Conservation (phyloP, 2,113 vertebrate species). For the Glaucidium brasilianum region DNA sequence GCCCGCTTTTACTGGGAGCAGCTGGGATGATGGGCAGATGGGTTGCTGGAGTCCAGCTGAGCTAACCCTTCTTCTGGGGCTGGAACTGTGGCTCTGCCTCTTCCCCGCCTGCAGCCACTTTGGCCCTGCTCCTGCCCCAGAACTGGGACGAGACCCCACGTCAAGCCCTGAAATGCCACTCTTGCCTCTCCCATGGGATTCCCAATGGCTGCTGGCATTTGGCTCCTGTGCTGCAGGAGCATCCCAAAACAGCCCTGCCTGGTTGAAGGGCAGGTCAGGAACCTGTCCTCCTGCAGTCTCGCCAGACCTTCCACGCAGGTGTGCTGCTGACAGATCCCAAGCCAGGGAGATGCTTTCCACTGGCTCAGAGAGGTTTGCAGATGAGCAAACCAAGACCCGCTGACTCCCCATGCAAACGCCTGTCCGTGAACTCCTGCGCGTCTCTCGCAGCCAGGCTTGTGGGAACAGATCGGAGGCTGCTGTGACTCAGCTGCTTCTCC, state of each 20-base stretch:
- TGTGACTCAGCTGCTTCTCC: slow-evolving; percentile 54
- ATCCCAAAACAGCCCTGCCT: not conserved
- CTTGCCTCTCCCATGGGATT: not conserved
- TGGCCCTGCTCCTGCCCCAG: not conserved
- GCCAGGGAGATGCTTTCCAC: not conserved
- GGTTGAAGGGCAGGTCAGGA: slow-evolving; percentile 19
- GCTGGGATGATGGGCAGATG: not conserved
- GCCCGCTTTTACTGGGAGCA: not conserved
- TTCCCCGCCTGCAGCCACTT: not conserved
- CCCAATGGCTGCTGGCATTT: not conserved
- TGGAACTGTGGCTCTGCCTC: not conserved
- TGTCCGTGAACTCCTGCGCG: not conserved
- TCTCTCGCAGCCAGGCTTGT: slow-evolving; percentile 10
- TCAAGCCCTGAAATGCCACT: not conserved
- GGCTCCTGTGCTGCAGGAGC: not conserved
- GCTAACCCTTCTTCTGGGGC: not conserved
- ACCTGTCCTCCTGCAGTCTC: not conserved
- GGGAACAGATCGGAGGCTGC: slow-evolving; percentile 11
- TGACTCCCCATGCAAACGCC: not conserved
- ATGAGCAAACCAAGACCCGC: not conserved
- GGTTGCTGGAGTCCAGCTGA: rapidly evolving
- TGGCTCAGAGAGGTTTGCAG: not conserved
- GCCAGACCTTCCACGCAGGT: not conserved
- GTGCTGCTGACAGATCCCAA: not conserved
- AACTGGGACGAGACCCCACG: rapidly evolving